Evolutionary conservation across 1,140 invertebrate genomes (phyloP).

Genomic region (Leptopilina boulardi): DNA sequence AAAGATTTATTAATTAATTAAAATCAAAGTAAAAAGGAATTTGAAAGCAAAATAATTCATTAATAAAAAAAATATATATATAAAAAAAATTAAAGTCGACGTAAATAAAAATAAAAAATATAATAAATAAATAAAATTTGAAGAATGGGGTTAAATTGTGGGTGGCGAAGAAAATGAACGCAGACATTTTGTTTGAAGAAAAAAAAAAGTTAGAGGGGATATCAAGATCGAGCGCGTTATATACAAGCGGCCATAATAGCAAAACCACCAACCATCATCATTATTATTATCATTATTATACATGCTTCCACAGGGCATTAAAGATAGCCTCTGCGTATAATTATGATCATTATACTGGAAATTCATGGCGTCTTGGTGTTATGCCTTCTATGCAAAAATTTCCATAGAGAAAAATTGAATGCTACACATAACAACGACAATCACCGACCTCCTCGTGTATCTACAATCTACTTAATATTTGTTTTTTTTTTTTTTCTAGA

Average conservation of each 20-base stretch:
- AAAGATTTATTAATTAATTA: too few relatives aligned
- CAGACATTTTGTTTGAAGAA: constrained; percentile 34
- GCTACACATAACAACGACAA: constrained; percentile 18
- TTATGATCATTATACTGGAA: constrained; percentile 70
- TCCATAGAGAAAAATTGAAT: constrained; percentile 46
- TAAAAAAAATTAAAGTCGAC: too few relatives aligned
- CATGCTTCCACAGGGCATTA: constrained; percentile 67
- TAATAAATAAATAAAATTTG: background rate
- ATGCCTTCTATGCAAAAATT: constrained; percentile 60
- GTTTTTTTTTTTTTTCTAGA: background rate
- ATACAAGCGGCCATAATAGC: constrained; percentile 71
- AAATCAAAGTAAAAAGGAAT: too few relatives aligned
- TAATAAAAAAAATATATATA: too few relatives aligned
- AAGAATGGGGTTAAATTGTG: background rate
- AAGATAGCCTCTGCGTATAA: constrained; percentile 72
- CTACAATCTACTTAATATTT: background rate
- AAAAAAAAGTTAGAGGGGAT: constrained; percentile 58
- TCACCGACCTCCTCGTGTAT: background rate
- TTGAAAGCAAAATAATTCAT: too few relatives aligned
- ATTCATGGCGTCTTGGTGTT: constrained; percentile 40
- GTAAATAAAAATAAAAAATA: too few relatives aligned
- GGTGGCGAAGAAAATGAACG: constrained; percentile 32
- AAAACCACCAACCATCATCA: constrained; percentile 56
- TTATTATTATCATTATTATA: too few relatives aligned
- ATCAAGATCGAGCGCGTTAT: constrained; percentile 73